Evolutionary conservation across 2,113 vertebrate genomes (phyloP).

Genomic region (Theropithecus gelada): DNA sequence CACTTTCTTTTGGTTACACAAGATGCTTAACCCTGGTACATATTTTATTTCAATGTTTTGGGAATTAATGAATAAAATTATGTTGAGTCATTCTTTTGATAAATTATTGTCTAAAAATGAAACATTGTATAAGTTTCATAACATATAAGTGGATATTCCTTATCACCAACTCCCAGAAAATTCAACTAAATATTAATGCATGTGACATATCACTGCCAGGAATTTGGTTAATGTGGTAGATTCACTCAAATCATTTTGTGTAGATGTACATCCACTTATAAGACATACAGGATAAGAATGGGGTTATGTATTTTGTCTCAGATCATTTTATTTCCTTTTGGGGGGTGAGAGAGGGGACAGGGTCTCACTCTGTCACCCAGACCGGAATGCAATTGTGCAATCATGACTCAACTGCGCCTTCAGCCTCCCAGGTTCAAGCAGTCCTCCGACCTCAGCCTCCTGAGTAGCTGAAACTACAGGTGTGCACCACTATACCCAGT

Average conservation of each 20-base stretch:
- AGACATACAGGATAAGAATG: background rate
- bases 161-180: background rate
- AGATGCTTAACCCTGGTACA: background rate
- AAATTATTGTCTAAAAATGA: background rate
- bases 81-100: background rate
- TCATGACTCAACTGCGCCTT: too few species aligned
- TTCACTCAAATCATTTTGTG: background rate
- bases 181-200: background rate
- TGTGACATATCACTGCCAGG: background rate
- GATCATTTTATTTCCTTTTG: too few species aligned
- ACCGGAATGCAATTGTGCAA: too few species aligned
- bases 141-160: background rate
- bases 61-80: background rate
- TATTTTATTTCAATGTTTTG: background rate
- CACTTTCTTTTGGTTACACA: background rate
- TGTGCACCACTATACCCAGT: too few species aligned
- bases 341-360: too few species aligned
- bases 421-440: too few species aligned
- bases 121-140: background rate
- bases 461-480: too few species aligned
- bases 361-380: too few species aligned
- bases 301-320: background rate
- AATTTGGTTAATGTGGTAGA: background rate
- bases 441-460: too few species aligned
- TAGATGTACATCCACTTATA: background rate